Evolutionary conservation across 2,113 vertebrate genomes (phyloP), one percentile per base, ranked within the genome.

Genomic region (Podiceps cristatus): DNA sequence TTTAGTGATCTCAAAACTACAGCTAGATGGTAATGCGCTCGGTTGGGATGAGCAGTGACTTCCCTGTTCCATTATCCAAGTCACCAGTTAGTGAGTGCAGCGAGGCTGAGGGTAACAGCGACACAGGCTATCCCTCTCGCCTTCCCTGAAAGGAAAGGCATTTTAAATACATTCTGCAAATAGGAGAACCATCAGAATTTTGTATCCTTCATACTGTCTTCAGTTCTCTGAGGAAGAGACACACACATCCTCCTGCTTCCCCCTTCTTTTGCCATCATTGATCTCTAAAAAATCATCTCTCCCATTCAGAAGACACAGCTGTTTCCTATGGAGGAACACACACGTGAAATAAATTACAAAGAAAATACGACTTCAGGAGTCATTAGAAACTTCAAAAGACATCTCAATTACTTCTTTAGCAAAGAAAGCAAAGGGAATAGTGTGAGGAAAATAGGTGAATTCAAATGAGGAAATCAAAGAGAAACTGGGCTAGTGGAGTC

Each of bases 381-480:
- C 37, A 40, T 92, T 72, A 93, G 62, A 74, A 68, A 59, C 29
- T 52, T 85, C 68, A 84, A 68, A 86, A 92, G 49, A 50, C 18
- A 49, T 55, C 64, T 56, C 80, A 88, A 73, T 91, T 93, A 42
- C n/a, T 93, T 93, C 37, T 33, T 91, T 87, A 79, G 93, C 2
- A 27, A 96, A 74, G 71, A 87, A 79, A 69, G 9, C 25, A 59
- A 76, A 64, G 85, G 64, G 60, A 95, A 62, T 58, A 81, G 13
- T 18, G 42, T 25, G 68, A 88, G 82, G 63, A 79, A 95, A 86
- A 50, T 25, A n/a, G 18, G 77, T 35, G 73, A 80, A 88, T 84
- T 92, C 50, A 63, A 78, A 92, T 68, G 40, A 69, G 64, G 50
- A 86, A 58, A 88, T 95, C 40, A 88, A 96, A 97, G 67, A 56